A percentile compares a stretch with the other conserved stretches of the same genome.
Conservation (phyloP, 2,113 vertebrate species). For the Saguinus midas region DNA sequence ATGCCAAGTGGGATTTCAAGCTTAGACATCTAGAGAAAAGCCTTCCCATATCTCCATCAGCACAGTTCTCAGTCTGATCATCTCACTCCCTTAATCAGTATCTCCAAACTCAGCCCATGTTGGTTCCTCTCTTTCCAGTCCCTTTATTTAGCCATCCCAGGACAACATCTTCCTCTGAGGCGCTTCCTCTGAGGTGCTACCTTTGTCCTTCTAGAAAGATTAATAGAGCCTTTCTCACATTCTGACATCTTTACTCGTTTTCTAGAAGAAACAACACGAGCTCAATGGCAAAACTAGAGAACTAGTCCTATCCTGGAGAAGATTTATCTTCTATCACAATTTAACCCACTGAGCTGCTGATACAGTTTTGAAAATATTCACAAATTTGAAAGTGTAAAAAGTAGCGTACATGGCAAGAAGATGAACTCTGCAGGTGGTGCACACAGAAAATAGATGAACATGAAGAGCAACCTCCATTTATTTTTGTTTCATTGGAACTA, state of each 20-base stretch:
- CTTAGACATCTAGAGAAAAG: neutral
- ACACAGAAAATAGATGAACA: neutral
- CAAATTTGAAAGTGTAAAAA: neutral
- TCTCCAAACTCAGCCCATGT: neutral
- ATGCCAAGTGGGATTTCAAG: neutral
- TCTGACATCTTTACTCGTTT: neutral
- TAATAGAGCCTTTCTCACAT: neutral
- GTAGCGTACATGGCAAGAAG: neutral
- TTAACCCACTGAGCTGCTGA: neutral
- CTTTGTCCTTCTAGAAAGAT: neutral
- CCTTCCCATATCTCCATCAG: neutral
- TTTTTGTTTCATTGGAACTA: neutral
- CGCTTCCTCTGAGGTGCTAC: neutral
- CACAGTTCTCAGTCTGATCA: neutral
- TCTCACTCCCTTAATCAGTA: neutral
- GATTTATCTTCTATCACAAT: neutral
- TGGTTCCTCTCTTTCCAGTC: neutral
- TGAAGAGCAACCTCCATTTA: neutral
- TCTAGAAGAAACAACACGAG: neutral
- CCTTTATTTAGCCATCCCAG: neutral
- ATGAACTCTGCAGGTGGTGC: neutral
- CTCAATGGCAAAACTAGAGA: neutral
- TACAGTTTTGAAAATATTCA: neutral
- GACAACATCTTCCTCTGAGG: neutral
- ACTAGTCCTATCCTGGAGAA: neutral